Evolutionary conservation across 2,113 vertebrate species (phyloP).

Genomic region (Callaeas wilsoni): DNA sequence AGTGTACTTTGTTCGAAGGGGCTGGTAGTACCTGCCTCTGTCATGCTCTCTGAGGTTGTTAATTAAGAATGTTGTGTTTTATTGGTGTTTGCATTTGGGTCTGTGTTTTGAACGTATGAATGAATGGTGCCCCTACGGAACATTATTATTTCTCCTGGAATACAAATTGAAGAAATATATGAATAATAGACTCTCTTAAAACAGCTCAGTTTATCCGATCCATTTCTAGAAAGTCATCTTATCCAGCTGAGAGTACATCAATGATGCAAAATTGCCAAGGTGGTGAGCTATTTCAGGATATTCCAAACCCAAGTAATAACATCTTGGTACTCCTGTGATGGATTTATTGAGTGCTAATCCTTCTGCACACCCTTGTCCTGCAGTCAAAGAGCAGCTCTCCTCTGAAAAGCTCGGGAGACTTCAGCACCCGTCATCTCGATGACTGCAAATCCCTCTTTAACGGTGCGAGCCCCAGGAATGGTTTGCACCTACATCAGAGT

Average conservation of each 20-base stretch:
- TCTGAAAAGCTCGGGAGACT: not conserved
- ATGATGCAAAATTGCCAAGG: not conserved
- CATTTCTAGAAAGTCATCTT: slow-evolving; percentile 7
- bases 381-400: not conserved
- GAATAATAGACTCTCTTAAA: not conserved
- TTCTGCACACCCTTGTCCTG: not conserved
- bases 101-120: not conserved
- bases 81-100: not conserved
- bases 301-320: not conserved
- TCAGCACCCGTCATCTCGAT: not conserved
- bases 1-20: not conserved
- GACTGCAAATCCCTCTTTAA: not conserved
- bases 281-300: not conserved
- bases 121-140: not conserved
- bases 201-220: not conserved
- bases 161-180: not conserved
- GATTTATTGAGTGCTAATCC: slow-evolving; percentile 12
- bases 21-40: not conserved
- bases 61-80: not conserved
- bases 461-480: not conserved
- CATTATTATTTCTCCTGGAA: not conserved
- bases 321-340: not conserved
- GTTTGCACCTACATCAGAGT: not conserved
- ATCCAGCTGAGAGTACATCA: not conserved
- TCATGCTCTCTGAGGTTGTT: not conserved